phyloP scores from a whole-genome alignment of 2,888 invertebrate species.

The Anodontia alba region DNA sequence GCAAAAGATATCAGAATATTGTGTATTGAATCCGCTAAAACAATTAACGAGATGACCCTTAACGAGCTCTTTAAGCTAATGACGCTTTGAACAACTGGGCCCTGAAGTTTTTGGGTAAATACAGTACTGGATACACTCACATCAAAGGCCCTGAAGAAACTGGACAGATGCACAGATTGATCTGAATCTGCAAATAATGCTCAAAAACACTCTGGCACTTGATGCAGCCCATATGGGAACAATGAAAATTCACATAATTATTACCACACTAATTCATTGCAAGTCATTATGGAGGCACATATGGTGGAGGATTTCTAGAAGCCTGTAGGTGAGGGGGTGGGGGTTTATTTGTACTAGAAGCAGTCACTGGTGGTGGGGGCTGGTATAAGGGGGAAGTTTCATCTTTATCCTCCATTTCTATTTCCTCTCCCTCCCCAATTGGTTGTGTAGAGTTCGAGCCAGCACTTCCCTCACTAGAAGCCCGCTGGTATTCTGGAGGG shows the following conservation, averaged over 20 bases:
- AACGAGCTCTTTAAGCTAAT: no score
- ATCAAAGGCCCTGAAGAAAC: no score
- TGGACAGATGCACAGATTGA: no score
- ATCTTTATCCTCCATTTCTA: slow-evolving; percentile 67
- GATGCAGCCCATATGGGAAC: no score
- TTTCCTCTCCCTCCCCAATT: slow-evolving; percentile 64
- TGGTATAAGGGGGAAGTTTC: slow-evolving; percentile 76
- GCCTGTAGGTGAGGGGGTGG: slow-evolving; percentile 86
- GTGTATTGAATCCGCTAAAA: no score
- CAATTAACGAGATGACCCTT: no score
- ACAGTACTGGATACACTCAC: no score
- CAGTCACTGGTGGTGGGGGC: slow-evolving; percentile 78
- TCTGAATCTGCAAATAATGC: no score
- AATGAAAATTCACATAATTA: background rate
- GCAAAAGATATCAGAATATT: no score
- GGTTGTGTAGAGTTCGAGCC: slow-evolving; percentile 74
- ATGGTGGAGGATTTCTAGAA: slow-evolving; percentile 97
- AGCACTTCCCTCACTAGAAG: slow-evolving; percentile 77
- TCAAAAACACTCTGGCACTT: no score
- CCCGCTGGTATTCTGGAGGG: slow-evolving; percentile 79
- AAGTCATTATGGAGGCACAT: slow-evolving; percentile 95
- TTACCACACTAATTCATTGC: slow-evolving; percentile 18
- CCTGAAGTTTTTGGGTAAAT: no score
- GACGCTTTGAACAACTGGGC: no score
- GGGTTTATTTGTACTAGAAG: slow-evolving; percentile 74